Conservation (phyloP, 2,888 invertebrate species). For the Brassicogethes aeneus region DNA sequence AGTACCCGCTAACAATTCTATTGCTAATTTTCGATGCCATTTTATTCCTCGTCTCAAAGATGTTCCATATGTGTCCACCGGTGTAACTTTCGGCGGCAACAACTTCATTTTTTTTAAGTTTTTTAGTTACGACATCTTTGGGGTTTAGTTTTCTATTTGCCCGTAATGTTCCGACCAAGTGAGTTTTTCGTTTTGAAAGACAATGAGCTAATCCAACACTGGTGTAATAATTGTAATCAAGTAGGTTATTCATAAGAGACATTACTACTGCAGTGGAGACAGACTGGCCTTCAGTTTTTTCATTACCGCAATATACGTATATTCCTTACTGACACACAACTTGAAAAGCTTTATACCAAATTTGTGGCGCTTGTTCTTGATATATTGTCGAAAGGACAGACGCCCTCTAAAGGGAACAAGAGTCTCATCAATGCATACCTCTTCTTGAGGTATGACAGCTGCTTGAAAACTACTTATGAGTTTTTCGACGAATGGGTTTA, state of each 20-base stretch:
- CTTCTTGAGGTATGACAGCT: constrained; percentile 2
- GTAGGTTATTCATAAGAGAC: neutral
- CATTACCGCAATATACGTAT: constrained; percentile 5
- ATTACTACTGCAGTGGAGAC: constrained; percentile 3
- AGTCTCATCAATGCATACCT: too few species aligned
- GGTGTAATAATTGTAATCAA: constrained; percentile 4
- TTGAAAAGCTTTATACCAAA: constrained; percentile 10
- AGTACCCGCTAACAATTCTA: constrained; percentile 7
- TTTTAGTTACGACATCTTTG: too few species aligned
- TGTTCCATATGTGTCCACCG: constrained; percentile 6
- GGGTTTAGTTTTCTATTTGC: constrained; percentile 3
- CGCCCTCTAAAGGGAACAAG: too few species aligned
- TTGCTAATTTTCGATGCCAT: constrained; percentile 11
- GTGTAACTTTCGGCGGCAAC: neutral
- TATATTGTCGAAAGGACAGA: constrained; percentile 10
- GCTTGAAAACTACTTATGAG: constrained; percentile 1
- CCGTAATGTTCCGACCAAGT: constrained; percentile 3
- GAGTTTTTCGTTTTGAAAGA: constrained; percentile 2
- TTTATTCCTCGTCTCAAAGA: constrained; percentile 9
- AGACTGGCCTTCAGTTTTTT: neutral
- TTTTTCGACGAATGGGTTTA: constrained; percentile 2
- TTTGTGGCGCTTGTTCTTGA: too few species aligned
- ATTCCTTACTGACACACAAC: neutral
- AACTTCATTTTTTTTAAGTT: too few species aligned
- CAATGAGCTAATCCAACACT: too few species aligned